Base-by-base conservation (phyloP, 37 sponge, comb jelly and placozoan species). In the Agelas oroides region DNA sequence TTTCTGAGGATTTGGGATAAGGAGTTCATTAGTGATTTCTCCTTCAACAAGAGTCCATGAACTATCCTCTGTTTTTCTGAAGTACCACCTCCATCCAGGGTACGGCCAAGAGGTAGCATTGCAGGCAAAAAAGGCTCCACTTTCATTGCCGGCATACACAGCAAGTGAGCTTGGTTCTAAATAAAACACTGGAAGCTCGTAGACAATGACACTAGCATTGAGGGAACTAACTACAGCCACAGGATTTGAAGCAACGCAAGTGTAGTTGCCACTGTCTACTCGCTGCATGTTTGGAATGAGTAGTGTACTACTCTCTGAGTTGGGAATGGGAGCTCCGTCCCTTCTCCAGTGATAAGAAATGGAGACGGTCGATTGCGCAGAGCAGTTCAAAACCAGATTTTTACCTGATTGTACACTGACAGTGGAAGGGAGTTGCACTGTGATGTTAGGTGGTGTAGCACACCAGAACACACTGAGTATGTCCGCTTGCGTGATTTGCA, bases 11-110 rank as follows among this genome's bases (percentile, higher is more conserved):
- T 55, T 73, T 24, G 52, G 74, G 6, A 73, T 35, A 41, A 73
- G n/a, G 34, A 83, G 54, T 36, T 62, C 74, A 60, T 83, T 83
- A 23, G 71, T 73, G 16, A 28, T 38, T 39, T 57, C 41, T 32
- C 39, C 59, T 46, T 33, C 73, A 41, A 81, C 53, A 21, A 70
- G 5, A 61, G n/a, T 63, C 76, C 76, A 84, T 12, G 23, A 20
- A 19, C 12, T 32, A 20, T 17, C 53, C 23, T 37, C 35, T 18
- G 16, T 21, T 2, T 57, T 24, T 59, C 66, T 55, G 53, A 31
- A 76, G 66, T 75, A 75, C 85, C 85, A 84, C 76, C 53, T 62
- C 65, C 64, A 84, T 0, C 73, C 64, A 46, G 85, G 76, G 25
- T 25, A 46, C 1, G 85, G 85, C 12, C 52, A 52, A 20, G 76